Evolutionary conservation across 2,888 invertebrate species (phyloP).

Genomic region (Cheilosia urbana): DNA sequence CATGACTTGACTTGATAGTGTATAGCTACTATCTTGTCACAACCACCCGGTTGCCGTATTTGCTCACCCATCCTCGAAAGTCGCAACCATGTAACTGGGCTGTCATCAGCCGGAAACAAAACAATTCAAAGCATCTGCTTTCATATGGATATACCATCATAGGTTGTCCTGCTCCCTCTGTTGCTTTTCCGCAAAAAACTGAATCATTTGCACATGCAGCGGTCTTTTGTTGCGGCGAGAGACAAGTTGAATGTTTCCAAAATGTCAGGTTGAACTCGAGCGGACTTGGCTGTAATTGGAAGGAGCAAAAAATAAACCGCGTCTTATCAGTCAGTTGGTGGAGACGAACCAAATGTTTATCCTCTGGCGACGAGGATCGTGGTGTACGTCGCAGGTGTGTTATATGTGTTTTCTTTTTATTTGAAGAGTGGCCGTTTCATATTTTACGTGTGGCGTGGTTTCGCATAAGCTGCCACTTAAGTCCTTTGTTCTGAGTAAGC

Average conservation of each 20-base stretch:
- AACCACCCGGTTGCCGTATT: slow-evolving; percentile 15
- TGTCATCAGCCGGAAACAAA: slow-evolving; percentile 36
- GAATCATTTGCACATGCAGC: slow-evolving; percentile 28
- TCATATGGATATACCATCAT: slow-evolving; percentile 18
- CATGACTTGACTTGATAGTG: slow-evolving; percentile 46
- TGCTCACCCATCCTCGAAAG: not conserved
- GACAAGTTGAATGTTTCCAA: slow-evolving; percentile 17
- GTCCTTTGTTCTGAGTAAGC: not conserved
- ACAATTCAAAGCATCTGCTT: slow-evolving; percentile 57
- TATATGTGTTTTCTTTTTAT: not conserved
- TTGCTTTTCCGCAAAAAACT: slow-evolving; percentile 5
- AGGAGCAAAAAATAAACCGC: not conserved
- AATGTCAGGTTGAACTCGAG: slow-evolving; percentile 35
- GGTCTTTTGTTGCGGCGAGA: slow-evolving; percentile 20
- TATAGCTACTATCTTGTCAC: slow-evolving; percentile 16
- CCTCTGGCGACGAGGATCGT: not conserved
- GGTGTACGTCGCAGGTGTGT: not conserved
- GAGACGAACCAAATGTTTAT: not conserved
- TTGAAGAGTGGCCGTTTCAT: too few relatives aligned
- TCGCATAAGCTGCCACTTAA: not conserved
- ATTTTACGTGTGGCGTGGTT: not conserved
- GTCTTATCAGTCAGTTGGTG: not conserved
- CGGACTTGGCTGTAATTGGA: slow-evolving; percentile 37
- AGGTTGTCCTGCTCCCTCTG: slow-evolving; percentile 30
- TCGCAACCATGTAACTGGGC: slow-evolving; percentile 19